phyloP scores from a whole-genome alignment of 2,113 vertebrate genomes.

The Setophaga petechia region DNA sequence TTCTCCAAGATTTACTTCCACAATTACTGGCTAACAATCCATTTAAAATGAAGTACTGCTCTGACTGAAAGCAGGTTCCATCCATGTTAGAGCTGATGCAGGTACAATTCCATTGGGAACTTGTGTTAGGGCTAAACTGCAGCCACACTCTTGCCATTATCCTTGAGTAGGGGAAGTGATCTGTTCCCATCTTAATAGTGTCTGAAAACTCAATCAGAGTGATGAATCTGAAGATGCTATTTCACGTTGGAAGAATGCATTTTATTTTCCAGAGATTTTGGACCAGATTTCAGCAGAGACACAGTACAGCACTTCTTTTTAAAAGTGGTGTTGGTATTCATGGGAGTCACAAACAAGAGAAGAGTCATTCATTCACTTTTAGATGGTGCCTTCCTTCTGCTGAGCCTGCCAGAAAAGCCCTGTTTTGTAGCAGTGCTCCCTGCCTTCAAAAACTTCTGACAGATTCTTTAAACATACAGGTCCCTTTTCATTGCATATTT shows the following conservation, averaged over 20 bases:
- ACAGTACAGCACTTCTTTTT: background rate
- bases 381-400: background rate
- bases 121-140: background rate
- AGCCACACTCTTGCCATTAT: background rate
- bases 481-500: background rate
- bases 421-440: background rate
- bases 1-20: background rate
- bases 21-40: background rate
- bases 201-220: background rate
- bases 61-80: background rate
- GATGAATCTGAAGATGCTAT: background rate
- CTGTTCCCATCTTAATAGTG: background rate
- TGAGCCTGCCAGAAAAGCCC: background rate
- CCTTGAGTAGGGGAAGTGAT: background rate
- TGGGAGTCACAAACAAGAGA: background rate
- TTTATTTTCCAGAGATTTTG: background rate
- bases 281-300: background rate
- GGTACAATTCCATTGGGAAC: background rate
- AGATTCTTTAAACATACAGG: background rate
- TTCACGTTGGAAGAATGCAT: background rate
- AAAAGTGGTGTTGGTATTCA: background rate
- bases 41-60: background rate
- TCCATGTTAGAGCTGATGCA: background rate
- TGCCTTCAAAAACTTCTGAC: background rate
- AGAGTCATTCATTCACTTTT: background rate